Evolutionary conservation across 2,113 vertebrate species (phyloP), one percentile per base, ranked within the genome.

Genomic region (Nesogale talazaci): DNA sequence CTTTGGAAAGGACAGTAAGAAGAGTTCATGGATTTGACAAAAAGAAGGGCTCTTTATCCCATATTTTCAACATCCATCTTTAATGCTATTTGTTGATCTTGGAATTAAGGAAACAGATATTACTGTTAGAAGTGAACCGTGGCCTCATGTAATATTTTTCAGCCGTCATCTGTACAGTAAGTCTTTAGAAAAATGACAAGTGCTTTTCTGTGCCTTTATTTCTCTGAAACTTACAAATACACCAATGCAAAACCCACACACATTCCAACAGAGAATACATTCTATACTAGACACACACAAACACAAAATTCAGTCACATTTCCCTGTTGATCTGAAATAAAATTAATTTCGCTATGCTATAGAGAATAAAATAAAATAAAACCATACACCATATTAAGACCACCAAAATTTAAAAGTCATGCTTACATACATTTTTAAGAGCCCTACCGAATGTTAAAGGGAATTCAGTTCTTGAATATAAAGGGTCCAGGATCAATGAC

Each of bases 61-160:
- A 36, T 0, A 0, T 70, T 89, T 95, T 92, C 40, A 11, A 22
- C 12, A 89, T 81, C 85, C 31, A 88, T 61, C 65, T 93, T 91
- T 89, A 87, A 83, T 57, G 83, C 86, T 89, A 95, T 96, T 94
- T 97, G 96, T 67, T 97, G 89, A 93, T 82, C 61, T 85, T 83
- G 93, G 96, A 97, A 97, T 97, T 94, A 78, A 95, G 87, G 75
- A 97, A 96, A 97, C 97, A 97, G 81, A 96, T 96, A 92, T 83
- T 67, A 79, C 59, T 16, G 27, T 25, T 83, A 57, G 46, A 67
- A 34, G 83, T 90, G 91, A 94, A 95, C 95, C 19, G 61, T 1
- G 0, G 19, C 76, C 78, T 80, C 17, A 2, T 4, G 77, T 40
- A 86, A 86, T 81, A 2, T 90, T 93, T 96, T 95, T 98, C 96